These are phyloP conservation scores for Corythornis vintsioides DNA, from an alignment of 2,113 vertebrate species.

Conservation along the genomic window DNA sequence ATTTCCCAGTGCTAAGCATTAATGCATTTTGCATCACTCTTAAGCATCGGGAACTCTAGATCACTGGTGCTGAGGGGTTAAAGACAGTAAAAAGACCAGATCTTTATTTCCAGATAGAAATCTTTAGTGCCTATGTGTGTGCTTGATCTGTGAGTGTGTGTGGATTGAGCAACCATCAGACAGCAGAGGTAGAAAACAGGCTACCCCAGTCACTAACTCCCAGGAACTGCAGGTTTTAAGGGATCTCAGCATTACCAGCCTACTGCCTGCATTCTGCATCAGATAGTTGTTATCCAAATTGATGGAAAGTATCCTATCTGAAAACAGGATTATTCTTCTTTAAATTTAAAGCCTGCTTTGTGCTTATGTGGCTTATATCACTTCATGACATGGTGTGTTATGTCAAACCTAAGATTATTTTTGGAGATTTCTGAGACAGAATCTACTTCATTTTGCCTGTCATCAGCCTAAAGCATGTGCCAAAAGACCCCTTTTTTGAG, in stretches of 20 bases:
- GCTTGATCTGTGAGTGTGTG: neutral
- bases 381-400: slow-evolving; percentile 61
- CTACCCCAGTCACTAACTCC: neutral
- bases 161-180: neutral
- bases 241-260: neutral
- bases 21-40: slow-evolving; percentile 56
- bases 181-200: neutral
- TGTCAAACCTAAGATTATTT: slow-evolving; percentile 67
- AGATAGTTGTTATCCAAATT: slow-evolving; percentile 67
- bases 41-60: neutral
- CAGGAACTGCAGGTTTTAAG: neutral
- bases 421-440: slow-evolving; percentile 62
- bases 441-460: slow-evolving; percentile 62
- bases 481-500: slow-evolving; percentile 48
- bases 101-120: slow-evolving; percentile 9
- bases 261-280: slow-evolving; percentile 21
- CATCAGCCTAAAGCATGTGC: slow-evolving; percentile 62
- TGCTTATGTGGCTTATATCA: slow-evolving; percentile 58
- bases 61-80: slow-evolving; percentile 28
- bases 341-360: slow-evolving; percentile 63
- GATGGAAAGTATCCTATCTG: slow-evolving; percentile 52
- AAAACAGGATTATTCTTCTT: slow-evolving; percentile 66
- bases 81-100: neutral
- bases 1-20: slow-evolving; percentile 65
- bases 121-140: neutral